Conservation (phyloP, 2,113 vertebrate genomes). For the Sprattus sprattus region DNA sequence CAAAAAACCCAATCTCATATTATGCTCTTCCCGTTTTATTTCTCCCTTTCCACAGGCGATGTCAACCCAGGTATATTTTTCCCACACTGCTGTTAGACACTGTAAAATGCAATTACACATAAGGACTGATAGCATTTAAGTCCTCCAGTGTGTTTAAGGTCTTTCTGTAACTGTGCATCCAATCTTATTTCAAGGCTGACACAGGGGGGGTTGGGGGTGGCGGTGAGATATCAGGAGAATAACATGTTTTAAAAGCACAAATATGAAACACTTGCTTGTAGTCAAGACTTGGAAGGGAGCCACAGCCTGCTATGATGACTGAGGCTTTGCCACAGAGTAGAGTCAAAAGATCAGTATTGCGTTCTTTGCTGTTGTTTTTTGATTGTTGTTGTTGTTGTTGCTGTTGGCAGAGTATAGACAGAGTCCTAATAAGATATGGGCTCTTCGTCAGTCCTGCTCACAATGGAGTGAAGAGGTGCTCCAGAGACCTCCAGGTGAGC, state of each 20-base stretch:
- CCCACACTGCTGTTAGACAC: neutral
- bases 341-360: neutral
- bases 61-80: neutral
- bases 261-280: neutral
- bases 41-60: neutral
- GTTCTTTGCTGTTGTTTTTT: neutral
- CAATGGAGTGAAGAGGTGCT: slow-evolving; percentile 67
- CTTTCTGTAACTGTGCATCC: slow-evolving; percentile 10
- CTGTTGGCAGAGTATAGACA: slow-evolving; percentile 39
- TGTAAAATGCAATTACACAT: slow-evolving; percentile 15
- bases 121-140: slow-evolving; percentile 2
- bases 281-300: neutral
- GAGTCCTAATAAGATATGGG: slow-evolving; percentile 52
- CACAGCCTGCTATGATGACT: neutral
- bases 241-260: slow-evolving; percentile 12
- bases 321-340: neutral
- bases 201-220: neutral
- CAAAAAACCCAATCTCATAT: neutral
- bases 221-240: neutral
- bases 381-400: neutral
- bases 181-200: slow-evolving; percentile 15
- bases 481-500: slow-evolving; percentile 67
- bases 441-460: slow-evolving; percentile 59
- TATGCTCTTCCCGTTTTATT: neutral
- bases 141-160: neutral